phyloP scores from a whole-genome alignment of 1,140 invertebrate species.

The Papilio dardanus region DNA sequence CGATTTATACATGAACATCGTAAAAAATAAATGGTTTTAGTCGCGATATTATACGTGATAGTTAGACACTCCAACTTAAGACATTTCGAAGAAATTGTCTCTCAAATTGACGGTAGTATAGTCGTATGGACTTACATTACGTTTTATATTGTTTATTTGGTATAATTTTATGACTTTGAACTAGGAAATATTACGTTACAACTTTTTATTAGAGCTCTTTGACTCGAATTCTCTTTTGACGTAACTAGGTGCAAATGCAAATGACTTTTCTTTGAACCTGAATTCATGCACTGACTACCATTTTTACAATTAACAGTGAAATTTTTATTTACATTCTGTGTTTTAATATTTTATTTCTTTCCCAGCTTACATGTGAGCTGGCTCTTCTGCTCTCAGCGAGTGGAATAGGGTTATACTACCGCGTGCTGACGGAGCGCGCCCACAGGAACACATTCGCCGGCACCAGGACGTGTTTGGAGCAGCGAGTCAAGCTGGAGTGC shows the following conservation, averaged over 20 bases:
- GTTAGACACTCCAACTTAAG: not conserved
- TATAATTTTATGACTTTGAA: not conserved
- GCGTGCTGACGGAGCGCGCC: conserved; percentile 91
- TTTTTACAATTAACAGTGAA: not conserved
- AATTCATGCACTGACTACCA: not conserved
- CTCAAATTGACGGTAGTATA: not conserved
- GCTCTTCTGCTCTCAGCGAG: conserved; percentile 90
- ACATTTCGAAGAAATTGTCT: not conserved
- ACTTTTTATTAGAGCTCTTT: not conserved
- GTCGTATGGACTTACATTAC: not conserved
- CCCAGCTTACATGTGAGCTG: conserved; percentile 89
- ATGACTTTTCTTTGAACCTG: not conserved
- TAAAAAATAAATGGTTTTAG: not conserved
- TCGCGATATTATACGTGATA: not conserved
- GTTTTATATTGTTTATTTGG: not conserved
- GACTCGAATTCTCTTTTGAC: not conserved
- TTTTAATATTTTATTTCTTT: conserved; percentile 42
- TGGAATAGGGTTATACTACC: conserved; percentile 92
- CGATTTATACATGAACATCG: not conserved
- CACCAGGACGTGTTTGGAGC: conserved; percentile 94
- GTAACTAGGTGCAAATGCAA: not conserved
- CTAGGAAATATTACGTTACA: not conserved
- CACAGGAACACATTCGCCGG: conserved; percentile 93
- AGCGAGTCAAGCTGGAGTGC: conserved; percentile 95
- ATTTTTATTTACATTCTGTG: not conserved